phyloP scores from a whole-genome alignment of 2,797 vertebrate species.

The Numenius phaeopus region DNA sequence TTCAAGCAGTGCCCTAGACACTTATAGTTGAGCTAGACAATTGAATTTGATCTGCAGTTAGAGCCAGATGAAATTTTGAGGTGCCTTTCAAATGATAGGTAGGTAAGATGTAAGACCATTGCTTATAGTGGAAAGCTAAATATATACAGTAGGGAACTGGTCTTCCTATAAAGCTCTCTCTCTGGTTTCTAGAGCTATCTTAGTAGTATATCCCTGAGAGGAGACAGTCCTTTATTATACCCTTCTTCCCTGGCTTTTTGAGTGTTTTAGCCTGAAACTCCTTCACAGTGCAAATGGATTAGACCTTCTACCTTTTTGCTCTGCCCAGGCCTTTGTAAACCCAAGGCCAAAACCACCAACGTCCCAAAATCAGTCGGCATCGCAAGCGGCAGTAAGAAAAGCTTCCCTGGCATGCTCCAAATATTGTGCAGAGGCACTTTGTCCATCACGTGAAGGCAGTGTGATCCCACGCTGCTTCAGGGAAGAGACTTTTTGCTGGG shows the following conservation, averaged over 20 bases:
- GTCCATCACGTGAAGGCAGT: background rate
- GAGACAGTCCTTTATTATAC: background rate
- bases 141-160: background rate
- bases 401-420: fast-evolving
- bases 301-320: background rate
- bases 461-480: background rate
- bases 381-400: background rate
- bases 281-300: background rate
- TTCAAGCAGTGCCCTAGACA: background rate
- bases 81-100: background rate
- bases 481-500: background rate
- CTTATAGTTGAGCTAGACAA: background rate
- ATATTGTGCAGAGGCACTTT: background rate
- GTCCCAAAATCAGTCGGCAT: background rate
- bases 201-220: background rate
- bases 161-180: background rate
- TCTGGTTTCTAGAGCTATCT: background rate
- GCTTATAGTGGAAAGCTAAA: background rate
- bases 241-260: background rate
- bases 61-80: background rate
- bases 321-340: background rate
- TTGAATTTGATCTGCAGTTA: background rate
- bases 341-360: background rate
- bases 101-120: background rate
- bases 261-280: background rate